Evolutionary conservation across 1,140 invertebrate species (phyloP).

Genomic region (Oncopeltus fasciatus): DNA sequence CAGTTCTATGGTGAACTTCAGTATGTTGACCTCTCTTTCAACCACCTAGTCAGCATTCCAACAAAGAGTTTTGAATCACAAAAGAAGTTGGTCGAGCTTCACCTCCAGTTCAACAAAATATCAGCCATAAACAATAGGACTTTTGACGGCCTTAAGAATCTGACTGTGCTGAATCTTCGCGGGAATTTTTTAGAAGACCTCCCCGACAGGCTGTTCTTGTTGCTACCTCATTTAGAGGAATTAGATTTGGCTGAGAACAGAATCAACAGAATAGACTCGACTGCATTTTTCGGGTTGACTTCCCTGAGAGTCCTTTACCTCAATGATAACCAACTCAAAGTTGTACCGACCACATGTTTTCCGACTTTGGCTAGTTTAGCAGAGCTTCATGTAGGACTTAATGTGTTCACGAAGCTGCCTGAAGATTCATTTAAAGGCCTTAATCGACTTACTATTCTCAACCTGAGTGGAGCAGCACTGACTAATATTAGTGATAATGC

Average conservation of each 20-base stretch:
- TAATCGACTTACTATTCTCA: conserved; percentile 53
- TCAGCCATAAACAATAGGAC: conserved; percentile 60
- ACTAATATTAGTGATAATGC: conserved; percentile 57
- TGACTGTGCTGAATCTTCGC: conserved; percentile 64
- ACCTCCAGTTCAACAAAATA: conserved; percentile 72
- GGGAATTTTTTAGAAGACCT: conserved; percentile 70
- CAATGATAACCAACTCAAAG: conserved; percentile 67
- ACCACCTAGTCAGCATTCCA: conserved; percentile 65
- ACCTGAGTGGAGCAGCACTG: conserved; percentile 63
- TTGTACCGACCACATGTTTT: conserved; percentile 56
- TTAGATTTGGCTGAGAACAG: conserved; percentile 76
- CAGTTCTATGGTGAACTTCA: conserved; percentile 72
- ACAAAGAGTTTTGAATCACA: conserved; percentile 62
- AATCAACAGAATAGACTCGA: conserved; percentile 60
- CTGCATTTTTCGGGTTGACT: conserved; percentile 59
- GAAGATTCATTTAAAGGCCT: conserved; percentile 61
- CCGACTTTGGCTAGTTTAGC: conserved; percentile 55
- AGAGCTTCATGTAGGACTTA: conserved; percentile 68
- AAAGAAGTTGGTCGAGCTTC: conserved; percentile 62
- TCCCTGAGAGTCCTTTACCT: conserved; percentile 63
- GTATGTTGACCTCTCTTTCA: conserved; percentile 69
- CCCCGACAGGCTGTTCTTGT: conserved; percentile 55
- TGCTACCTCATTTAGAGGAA: conserved; percentile 60
- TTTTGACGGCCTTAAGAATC: conserved; percentile 57
- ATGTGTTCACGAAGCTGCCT: conserved; percentile 56